Conservation (phyloP, 1,140 invertebrate genomes). For the Campodea augens region DNA sequence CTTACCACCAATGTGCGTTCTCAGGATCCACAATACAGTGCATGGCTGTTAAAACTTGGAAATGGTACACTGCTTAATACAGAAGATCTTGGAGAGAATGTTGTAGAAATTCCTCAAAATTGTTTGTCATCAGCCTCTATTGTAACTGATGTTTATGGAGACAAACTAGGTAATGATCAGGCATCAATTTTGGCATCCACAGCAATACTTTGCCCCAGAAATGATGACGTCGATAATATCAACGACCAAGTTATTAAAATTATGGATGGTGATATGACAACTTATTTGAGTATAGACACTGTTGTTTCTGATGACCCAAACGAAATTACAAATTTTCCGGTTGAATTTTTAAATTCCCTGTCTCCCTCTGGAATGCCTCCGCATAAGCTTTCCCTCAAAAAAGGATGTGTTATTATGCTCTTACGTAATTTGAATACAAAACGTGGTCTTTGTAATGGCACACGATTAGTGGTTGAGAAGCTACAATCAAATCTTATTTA, state of each 20-base stretch:
- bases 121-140: conserved; percentile 5
- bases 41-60: conserved; percentile 12
- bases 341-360: no score
- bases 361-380: no score
- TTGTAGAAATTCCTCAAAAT: conserved; percentile 8
- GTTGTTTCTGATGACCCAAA: not conserved
- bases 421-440: no score
- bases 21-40: conserved; percentile 5
- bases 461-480: no score
- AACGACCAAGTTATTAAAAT: not conserved
- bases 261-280: not conserved
- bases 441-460: no score
- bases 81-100: not conserved
- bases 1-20: conserved; percentile 1
- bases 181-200: not conserved
- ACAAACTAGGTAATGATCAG: not conserved
- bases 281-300: not conserved
- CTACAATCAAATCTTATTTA: no score
- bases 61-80: conserved; percentile 8
- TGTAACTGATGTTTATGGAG: conserved; percentile 9
- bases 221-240: not conserved
- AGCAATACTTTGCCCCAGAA: not conserved
- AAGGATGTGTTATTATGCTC: no score
- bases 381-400: no score
- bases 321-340: no score